phyloP scores from a whole-genome alignment of 2,113 vertebrate species.

The Melospiza melodia region DNA sequence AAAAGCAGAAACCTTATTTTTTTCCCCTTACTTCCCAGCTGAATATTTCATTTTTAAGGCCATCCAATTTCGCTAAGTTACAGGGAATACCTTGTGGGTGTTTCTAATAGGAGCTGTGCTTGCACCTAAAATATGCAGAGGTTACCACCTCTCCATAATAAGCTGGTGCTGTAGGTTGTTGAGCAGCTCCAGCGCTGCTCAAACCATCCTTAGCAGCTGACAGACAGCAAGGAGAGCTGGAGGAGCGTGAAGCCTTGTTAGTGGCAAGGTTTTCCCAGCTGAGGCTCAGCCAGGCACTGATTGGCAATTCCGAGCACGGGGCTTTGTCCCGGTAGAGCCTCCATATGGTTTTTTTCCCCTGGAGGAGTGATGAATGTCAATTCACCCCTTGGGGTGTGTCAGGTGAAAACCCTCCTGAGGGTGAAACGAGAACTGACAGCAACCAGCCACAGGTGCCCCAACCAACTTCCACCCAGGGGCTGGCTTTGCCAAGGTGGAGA shows the following conservation, averaged over 20 bases:
- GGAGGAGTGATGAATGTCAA: slow-evolving; percentile 70
- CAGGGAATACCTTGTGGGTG: neutral
- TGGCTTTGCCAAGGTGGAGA: neutral
- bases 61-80: neutral
- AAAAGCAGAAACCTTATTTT: neutral
- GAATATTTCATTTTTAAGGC: neutral
- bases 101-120: neutral
- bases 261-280: slow-evolving; percentile 59
- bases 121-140: slow-evolving; percentile 10
- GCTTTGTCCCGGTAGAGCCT: slow-evolving; percentile 33
- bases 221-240: slow-evolving; percentile 55
- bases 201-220: slow-evolving; percentile 47
- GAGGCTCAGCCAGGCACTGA: slow-evolving; percentile 42
- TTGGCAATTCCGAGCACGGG: slow-evolving; percentile 59
- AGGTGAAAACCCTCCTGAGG: slow-evolving; percentile 40
- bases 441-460: slow-evolving; percentile 46
- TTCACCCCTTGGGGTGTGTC: slow-evolving; percentile 57
- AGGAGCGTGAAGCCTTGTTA: slow-evolving; percentile 68
- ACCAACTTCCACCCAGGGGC: neutral
- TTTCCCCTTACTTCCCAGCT: neutral
- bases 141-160: neutral
- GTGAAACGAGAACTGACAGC: slow-evolving; percentile 62
- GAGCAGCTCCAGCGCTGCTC: neutral
- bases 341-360: slow-evolving; percentile 67
- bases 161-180: slow-evolving; percentile 6